phyloP scores from a whole-genome alignment of 1,140 invertebrate genomes.

The Maconellicoccus hirsutus region DNA sequence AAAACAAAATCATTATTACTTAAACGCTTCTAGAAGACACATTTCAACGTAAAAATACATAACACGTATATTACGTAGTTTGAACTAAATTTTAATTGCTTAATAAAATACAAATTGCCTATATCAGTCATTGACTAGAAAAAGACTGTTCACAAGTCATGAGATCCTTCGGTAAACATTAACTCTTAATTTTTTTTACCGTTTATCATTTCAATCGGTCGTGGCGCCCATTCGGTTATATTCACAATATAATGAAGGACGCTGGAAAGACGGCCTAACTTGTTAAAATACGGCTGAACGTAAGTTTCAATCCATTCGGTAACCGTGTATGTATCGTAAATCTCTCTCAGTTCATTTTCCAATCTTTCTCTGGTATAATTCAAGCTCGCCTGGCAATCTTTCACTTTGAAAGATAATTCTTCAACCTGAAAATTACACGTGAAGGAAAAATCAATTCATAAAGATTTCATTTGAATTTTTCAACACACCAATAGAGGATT shows the following conservation, averaged over 20 bases:
- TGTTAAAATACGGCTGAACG: neutral
- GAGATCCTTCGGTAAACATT: no score
- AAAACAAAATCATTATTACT: no score
- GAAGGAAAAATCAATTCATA: neutral
- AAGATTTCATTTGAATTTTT: neutral
- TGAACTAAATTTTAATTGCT: no score
- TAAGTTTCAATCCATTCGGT: neutral
- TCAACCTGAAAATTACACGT: neutral
- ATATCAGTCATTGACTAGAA: no score
- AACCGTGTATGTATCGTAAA: slow-evolving; percentile 8
- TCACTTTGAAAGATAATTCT: slow-evolving; percentile 4
- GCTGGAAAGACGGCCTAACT: neutral
- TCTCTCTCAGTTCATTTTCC: neutral
- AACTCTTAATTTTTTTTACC: neutral
- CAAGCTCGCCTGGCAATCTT: neutral
- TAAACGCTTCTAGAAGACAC: no score
- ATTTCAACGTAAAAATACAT: no score
- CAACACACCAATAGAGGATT: neutral
- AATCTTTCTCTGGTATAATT: neutral
- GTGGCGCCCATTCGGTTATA: neutral
- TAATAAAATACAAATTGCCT: no score
- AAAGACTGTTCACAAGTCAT: no score
- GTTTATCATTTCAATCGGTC: neutral
- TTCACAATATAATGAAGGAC: neutral
- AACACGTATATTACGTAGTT: no score